Evolutionary conservation across 1,140 invertebrate genomes (phyloP), one percentile per base, ranked within the genome.

Genomic region (Megalopta genalis): DNA sequence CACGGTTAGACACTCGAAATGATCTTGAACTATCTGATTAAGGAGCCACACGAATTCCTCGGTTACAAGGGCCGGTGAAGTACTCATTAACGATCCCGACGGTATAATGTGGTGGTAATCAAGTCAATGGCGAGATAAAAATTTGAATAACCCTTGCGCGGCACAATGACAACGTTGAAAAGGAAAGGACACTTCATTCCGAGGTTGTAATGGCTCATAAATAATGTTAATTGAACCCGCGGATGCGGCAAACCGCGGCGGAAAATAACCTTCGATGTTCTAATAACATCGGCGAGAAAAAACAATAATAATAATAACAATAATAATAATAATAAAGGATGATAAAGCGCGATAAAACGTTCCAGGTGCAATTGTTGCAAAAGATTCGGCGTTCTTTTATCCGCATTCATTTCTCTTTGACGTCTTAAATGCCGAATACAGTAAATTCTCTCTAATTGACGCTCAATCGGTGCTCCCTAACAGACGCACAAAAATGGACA

Each of bases 11-110:
- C 21, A 39, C 46, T 74, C 16, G 42, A 65, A 65, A 21, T 32
- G 27, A 74, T 54, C 32, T 57, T 49, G 32, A 46, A 65, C 32
- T 8, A 39, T 39, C 62, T 65, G 27, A 65, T 74, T 74, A 74
- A 65, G 62, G 46, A 39, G 7, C n/a, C 46, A 37, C 72, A 74
- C 72, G 72, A 54, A 57, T 74, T 52, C 25, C 21, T n/a, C 4
- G 16, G 23, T 57, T 39, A 60, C 7, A 12, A 27, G 54, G 21
- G 8, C 64, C 8, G 21, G 8, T 65, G 37, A 42, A 65, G 64
- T n/a, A 23, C 12, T 46, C 64, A 14, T 23, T 42, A 42, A 65
- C 39, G 18, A n/a, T 12, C 18, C 8, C n/a, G 39, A 46, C 27
- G 14, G 10, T 42, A 21, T 23, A 32, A 42, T 32, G 37, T 39